Evolutionary conservation across 2,797 vertebrate genomes (phyloP).

Genomic region (Streptopelia turtur): DNA sequence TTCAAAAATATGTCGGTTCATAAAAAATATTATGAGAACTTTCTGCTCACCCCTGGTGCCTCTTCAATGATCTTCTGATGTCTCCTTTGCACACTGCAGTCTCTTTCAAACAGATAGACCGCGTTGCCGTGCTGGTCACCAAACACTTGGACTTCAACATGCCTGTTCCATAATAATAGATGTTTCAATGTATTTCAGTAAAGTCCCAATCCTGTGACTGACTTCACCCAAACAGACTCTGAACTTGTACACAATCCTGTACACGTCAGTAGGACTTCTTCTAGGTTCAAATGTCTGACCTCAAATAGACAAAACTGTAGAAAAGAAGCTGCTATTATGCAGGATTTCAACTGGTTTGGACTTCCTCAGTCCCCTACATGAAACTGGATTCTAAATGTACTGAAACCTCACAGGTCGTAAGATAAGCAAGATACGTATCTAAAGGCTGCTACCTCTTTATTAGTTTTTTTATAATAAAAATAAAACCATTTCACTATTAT

Average conservation of each 20-base stretch:
- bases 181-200: not conserved
- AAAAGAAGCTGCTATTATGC: not conserved
- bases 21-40: not conserved
- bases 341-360: not conserved
- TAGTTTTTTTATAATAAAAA: not conserved
- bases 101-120: conserved; percentile 96
- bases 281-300: not conserved
- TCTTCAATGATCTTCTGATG: conserved; percentile 99
- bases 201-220: not conserved
- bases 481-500: not conserved
- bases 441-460: not conserved
- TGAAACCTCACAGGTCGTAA: not conserved
- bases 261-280: not conserved
- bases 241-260: not conserved
- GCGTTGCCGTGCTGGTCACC: conserved; percentile 94
- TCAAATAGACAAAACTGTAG: not conserved
- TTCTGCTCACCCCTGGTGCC: conserved; percentile 89
- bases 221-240: not conserved
- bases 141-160: conserved; percentile 97
- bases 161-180: conserved; percentile 69
- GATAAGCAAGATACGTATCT: not conserved
- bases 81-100: conserved; percentile 96
- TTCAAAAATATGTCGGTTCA: not conserved
- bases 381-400: not conserved
- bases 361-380: not conserved